These are phyloP conservation scores for Atlantisia rogersi DNA, from an alignment of 2,113 vertebrate species.

Conservation along the genomic window DNA sequence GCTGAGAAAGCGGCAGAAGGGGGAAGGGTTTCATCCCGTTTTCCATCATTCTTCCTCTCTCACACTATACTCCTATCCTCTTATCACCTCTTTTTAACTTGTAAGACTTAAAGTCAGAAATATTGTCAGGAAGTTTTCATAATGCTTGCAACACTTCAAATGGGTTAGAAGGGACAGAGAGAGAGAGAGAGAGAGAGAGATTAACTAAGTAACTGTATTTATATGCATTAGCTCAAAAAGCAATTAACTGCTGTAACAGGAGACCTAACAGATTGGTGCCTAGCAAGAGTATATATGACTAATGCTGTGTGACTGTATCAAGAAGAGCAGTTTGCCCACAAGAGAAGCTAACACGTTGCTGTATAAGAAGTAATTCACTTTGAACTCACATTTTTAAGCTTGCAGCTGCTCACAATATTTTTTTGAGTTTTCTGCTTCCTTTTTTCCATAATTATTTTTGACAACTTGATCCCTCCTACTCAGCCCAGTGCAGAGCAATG, in stretches of 20 bases:
- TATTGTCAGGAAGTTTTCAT: slow-evolving; percentile 19
- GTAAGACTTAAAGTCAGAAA: background rate
- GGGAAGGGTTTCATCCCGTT: background rate
- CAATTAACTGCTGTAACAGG: slow-evolving; percentile 20
- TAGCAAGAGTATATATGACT: slow-evolving; percentile 14
- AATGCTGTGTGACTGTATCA: slow-evolving; percentile 23
- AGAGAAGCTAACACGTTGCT: background rate
- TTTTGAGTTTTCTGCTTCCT: background rate
- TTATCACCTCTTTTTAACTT: background rate
- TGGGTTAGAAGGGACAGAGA: background rate
- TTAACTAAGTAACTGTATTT: background rate
- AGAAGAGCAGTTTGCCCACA: slow-evolving; percentile 27
- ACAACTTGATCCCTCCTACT: background rate
- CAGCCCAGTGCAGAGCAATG: background rate
- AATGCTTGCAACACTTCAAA: slow-evolving; percentile 9
- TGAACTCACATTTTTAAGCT: slow-evolving; percentile 7
- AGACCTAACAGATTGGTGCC: background rate
- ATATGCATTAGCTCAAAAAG: background rate
- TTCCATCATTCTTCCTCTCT: background rate
- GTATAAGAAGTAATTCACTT: background rate
- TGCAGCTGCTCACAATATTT: background rate
- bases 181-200: background rate
- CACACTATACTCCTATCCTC: background rate
- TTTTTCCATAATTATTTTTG: slow-evolving; percentile 29
- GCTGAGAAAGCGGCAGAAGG: background rate